Percentiles rank a stretch among this genome's conserved stretches.
Evolutionary conservation across 2,888 invertebrate species (phyloP).

Genomic region (Disparrhopalites patrizii): DNA sequence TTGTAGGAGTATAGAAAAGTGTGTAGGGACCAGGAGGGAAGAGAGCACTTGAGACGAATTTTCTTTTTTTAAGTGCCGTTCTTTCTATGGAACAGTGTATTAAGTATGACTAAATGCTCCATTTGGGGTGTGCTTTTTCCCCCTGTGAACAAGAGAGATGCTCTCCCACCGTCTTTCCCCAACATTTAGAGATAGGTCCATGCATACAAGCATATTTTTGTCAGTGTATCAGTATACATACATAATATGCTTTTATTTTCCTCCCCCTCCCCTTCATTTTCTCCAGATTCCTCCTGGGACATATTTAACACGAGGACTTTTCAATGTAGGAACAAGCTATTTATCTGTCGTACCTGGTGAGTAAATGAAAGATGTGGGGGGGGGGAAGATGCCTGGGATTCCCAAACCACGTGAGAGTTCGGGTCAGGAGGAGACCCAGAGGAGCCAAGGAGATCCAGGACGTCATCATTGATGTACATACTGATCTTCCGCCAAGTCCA

Average conservation of each 20-base stretch:
- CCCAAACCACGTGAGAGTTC: background rate
- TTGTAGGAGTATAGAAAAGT: too few species aligned
- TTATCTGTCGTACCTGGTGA: slow-evolving; percentile 28
- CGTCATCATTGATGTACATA: background rate
- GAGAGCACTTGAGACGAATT: slow-evolving; percentile 22
- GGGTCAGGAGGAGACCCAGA: too few species aligned
- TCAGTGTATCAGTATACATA: background rate
- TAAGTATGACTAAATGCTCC: background rate
- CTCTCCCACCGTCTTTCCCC: too few species aligned
- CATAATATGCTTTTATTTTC: background rate
- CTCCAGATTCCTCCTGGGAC: too few species aligned
- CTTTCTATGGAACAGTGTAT: slow-evolving; percentile 3
- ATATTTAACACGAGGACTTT: slow-evolving; percentile 5
- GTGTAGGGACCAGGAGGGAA: too few species aligned
- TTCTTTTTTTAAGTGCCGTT: too few species aligned
- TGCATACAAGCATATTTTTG: too few species aligned
- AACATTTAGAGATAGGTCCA: background rate
- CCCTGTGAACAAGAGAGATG: too few species aligned
- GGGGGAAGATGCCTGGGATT: slow-evolving; percentile 5
- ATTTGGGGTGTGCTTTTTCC: background rate
- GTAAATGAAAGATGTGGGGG: slow-evolving; percentile 25
- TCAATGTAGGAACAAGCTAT: slow-evolving; percentile 19
- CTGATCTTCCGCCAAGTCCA: background rate
- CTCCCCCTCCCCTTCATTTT: too few species aligned
- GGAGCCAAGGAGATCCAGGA: too few species aligned